Percentiles rank a stretch among this genome's conserved stretches.
Conservation (phyloP, 2,888 invertebrate species). For the Diadromus collaris region DNA sequence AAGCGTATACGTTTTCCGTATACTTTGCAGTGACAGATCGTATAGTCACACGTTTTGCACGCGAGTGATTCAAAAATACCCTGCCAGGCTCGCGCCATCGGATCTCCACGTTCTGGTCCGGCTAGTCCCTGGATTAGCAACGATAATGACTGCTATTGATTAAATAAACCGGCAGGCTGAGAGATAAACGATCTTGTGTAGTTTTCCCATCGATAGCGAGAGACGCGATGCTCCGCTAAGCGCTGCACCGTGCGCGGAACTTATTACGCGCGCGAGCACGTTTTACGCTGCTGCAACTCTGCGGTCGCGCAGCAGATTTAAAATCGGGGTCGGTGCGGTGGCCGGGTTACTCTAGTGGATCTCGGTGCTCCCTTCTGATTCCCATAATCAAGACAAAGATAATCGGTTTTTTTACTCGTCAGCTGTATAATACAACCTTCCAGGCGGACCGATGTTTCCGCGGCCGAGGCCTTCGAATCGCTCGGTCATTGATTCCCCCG, state of each 20-base stretch:
- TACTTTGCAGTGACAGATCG: too few relatives aligned
- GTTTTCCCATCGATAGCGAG: conserved; percentile 51
- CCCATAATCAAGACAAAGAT: conserved; percentile 60
- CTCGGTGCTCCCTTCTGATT: conserved; percentile 40
- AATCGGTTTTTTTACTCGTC: conserved; percentile 40
- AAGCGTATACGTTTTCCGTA: too few relatives aligned
- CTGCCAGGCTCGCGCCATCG: background rate
- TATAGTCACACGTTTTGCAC: too few relatives aligned
- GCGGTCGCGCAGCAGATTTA: conserved; percentile 52
- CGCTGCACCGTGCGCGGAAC: conserved; percentile 33
- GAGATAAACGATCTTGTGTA: conserved; percentile 47
- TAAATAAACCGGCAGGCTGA: conserved; percentile 38
- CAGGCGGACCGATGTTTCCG: conserved; percentile 1
- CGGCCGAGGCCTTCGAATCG: background rate
- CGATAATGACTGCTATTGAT: conserved; percentile 46
- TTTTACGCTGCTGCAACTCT: conserved; percentile 40
- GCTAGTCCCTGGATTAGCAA: conserved; percentile 6
- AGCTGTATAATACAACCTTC: conserved; percentile 20
- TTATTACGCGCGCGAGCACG: conserved; percentile 57
- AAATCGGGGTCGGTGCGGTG: conserved; percentile 58
- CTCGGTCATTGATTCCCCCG: conserved; percentile 53
- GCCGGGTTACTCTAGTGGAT: conserved; percentile 47
- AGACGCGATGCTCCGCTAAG: conserved; percentile 18
- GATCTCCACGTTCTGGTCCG: background rate
- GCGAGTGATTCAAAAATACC: too few relatives aligned